Conservation (phyloP, 2,113 vertebrate species). For the Vombatus ursinus region DNA sequence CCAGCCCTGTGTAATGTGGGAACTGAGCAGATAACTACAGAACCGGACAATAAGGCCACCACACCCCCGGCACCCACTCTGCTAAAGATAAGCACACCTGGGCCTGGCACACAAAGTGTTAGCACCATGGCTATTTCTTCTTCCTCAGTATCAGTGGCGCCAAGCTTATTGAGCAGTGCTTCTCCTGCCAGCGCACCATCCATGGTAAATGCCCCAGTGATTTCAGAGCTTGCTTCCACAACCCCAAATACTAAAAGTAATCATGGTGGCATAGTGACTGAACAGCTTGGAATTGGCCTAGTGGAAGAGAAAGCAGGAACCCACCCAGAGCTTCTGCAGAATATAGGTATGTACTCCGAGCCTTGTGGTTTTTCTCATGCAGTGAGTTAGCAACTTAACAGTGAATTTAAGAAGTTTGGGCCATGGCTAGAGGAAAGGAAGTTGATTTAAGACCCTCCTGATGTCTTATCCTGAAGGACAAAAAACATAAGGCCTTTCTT, state of each 20-base stretch:
- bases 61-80: conserved; percentile 71
- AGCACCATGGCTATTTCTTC: conserved; percentile 45
- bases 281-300: conserved; percentile 62
- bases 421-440: neutral
- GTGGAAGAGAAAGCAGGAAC: conserved; percentile 80
- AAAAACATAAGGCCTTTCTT: neutral
- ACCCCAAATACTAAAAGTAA: conserved; percentile 73
- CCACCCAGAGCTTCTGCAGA: conserved; percentile 78
- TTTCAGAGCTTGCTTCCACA: conserved; percentile 72
- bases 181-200: conserved; percentile 65
- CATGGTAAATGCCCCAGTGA: conserved; percentile 63
- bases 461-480: neutral
- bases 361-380: conserved; percentile 39
- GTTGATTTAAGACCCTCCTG: neutral
- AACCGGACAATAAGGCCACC: conserved; percentile 80
- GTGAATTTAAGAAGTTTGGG: neutral
- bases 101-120: conserved; percentile 68
- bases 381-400: neutral
- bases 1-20: conserved; percentile 74
- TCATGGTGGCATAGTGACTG: conserved; percentile 69
- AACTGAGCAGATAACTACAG: conserved; percentile 80
- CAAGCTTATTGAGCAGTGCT: conserved; percentile 72
- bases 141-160: conserved; percentile 71
- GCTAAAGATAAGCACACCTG: conserved; percentile 81
- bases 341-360: conserved; percentile 80